A percentile compares a stretch with the other conserved stretches of the same genome.
Evolutionary conservation across 2,888 invertebrate species (phyloP).

Genomic region (Zelleria hepariella): DNA sequence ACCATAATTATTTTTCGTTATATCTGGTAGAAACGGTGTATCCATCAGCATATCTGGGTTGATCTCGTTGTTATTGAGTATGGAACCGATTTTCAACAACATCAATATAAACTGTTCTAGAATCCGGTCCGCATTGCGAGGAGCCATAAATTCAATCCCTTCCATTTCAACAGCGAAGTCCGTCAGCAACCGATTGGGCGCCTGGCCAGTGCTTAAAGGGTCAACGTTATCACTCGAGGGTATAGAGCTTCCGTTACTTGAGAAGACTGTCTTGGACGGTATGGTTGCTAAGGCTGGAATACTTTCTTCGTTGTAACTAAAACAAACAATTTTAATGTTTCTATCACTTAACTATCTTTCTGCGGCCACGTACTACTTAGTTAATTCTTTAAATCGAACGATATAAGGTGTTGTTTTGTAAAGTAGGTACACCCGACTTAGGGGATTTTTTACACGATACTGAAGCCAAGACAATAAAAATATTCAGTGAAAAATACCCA

Average conservation of each 20-base stretch:
- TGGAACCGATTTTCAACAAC: slow-evolving; percentile 47
- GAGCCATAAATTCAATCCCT: slow-evolving; percentile 19
- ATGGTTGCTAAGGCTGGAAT: neutral
- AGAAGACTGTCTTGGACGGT: neutral
- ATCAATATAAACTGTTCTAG: slow-evolving; percentile 56
- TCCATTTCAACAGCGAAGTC: neutral
- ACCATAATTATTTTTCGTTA: neutral
- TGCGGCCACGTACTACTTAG: too few species aligned
- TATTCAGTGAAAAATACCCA: too few species aligned
- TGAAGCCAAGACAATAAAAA: too few species aligned
- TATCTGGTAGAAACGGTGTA: neutral
- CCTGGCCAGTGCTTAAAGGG: neutral
- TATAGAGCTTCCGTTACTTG: neutral
- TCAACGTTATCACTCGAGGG: neutral
- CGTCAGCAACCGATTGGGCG: neutral
- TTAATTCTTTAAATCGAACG: too few species aligned
- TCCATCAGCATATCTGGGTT: neutral
- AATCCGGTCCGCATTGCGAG: slow-evolving; percentile 53
- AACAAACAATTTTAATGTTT: too few species aligned
- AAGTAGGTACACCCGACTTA: too few species aligned
- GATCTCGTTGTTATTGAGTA: slow-evolving; percentile 26
- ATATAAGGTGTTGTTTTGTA: too few species aligned
- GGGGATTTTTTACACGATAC: too few species aligned
- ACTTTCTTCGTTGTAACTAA: neutral
- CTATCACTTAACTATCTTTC: too few species aligned